Conservation (phyloP, 2,797 vertebrate species). For the Arnoldichthys spilopterus region DNA sequence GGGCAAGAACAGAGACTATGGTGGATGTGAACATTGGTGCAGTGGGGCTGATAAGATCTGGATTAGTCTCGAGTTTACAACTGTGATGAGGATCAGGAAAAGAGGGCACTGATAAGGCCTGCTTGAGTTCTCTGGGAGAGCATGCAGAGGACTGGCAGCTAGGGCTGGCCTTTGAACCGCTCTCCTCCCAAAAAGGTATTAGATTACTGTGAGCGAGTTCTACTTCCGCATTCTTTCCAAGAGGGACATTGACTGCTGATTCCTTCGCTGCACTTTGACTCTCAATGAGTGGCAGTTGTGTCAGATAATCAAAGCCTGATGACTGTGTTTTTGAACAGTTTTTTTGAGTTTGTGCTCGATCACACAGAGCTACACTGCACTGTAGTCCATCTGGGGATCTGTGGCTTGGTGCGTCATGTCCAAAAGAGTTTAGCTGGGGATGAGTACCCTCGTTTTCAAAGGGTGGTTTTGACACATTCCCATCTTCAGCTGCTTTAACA, state of each 20-base stretch:
- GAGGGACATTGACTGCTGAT: constrained; percentile 21
- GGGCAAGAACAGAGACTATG: constrained; percentile 76
- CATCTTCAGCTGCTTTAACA: constrained; percentile 21
- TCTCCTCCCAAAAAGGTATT: constrained; percentile 34
- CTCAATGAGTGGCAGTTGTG: background rate
- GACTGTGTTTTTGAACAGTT: constrained; percentile 14
- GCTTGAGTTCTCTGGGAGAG: constrained; percentile 30
- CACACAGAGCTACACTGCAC: constrained; percentile 25
- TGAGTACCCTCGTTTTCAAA: background rate
- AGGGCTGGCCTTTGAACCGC: constrained; percentile 35
- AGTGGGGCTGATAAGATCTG: constrained; percentile 2
- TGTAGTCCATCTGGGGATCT: constrained; percentile 37
- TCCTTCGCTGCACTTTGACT: constrained; percentile 15
- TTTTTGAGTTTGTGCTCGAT: constrained; percentile 16
- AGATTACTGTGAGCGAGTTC: constrained; percentile 38
- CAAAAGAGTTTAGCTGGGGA: constrained; percentile 23
- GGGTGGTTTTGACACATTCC: constrained; percentile 21
- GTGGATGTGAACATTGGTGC: constrained; percentile 77
- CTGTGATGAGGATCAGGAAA: constrained; percentile 14
- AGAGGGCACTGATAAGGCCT: constrained; percentile 33
- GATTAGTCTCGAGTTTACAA: constrained; percentile 28
- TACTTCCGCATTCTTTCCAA: constrained; percentile 42
- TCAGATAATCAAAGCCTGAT: background rate
- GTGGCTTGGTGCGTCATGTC: constrained; percentile 17
- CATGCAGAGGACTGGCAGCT: constrained; percentile 24